A percentile compares a stretch with the other conserved stretches of the same genome.
phyloP scores from a whole-genome alignment of 2,888 invertebrate species.

The Parnassius orleans region DNA sequence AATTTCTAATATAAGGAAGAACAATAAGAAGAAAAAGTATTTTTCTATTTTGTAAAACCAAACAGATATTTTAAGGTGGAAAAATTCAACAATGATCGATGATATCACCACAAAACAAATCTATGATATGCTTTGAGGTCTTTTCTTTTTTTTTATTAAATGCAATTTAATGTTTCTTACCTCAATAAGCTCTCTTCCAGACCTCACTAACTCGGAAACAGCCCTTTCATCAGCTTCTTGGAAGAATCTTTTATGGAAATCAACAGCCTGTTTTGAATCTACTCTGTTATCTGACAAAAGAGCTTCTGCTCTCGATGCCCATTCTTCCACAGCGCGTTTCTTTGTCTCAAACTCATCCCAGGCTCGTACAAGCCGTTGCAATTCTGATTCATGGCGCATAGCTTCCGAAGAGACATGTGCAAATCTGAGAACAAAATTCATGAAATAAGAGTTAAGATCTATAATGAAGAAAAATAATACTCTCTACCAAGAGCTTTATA shows the following conservation, averaged over 20 bases:
- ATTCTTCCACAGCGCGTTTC: conserved; percentile 90
- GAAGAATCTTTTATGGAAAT: conserved; percentile 93
- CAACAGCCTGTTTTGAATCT: conserved; percentile 89
- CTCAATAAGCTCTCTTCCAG: conserved; percentile 87
- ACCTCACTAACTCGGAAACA: conserved; percentile 88
- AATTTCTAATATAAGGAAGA: too few species aligned
- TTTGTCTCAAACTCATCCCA: conserved; percentile 93
- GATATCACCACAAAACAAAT: too few species aligned
- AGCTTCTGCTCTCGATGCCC: conserved; percentile 92
- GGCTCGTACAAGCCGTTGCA: conserved; percentile 89
- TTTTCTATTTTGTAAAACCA: too few species aligned
- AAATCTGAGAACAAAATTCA: conserved; percentile 70
- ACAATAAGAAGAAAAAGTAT: too few species aligned
- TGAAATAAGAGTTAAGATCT: too few species aligned
- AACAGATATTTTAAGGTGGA: too few species aligned
- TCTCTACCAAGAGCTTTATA: too few species aligned
- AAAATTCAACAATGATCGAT: too few species aligned
- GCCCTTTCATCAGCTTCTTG: conserved; percentile 92
- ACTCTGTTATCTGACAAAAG: conserved; percentile 89
- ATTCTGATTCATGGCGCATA: conserved; percentile 87
- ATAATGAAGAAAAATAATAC: too few species aligned
- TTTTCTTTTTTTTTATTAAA: too few species aligned
- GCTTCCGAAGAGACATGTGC: conserved; percentile 88
- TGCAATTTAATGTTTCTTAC: conserved; percentile 32
- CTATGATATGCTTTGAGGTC: too few species aligned